Base-by-base conservation (phyloP, 2,797 vertebrate species). In the Urophycis tenuis region DNA sequence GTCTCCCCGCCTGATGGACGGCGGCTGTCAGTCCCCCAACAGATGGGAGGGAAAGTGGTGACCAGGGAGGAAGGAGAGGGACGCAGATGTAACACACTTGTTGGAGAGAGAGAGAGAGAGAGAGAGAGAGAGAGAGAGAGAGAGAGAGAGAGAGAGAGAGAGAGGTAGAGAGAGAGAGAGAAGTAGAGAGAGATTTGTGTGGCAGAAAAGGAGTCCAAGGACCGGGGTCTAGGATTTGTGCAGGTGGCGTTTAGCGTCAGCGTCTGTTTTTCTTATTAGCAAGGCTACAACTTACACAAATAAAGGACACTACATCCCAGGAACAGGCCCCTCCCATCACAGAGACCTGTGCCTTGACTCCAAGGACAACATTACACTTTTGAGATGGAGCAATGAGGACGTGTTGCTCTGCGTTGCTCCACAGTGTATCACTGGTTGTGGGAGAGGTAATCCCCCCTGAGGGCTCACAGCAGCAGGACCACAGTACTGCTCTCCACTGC, bases 391-490 rank as follows among this genome's bases (percentile, higher is more conserved):
- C 53, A 60, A 60, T 25, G 7, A 60, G 3, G 53, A 25, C 53
- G 22, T 49, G 2, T 5, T 60, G 53, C 25, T 9, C 5, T 6
- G 60, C 25, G 25, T 29, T 12, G 60, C 60, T 29, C 0, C 0
- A 29, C 25, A 14, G 9, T 10, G 4, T 4, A 30, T 29, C 3
- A 67, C n/a, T 67, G 6, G 33, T 3, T 70, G 30, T 32, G 12
- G 5, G 15, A 32, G 11, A 17, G 67, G 3, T 70, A 7, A 19
- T n/a, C 69, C 45, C 80, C 77, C 78, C 9, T 0, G 71, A 4
- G 45, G 77, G 78, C 36, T 78, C 80, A 75, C 80, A 82, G 76
- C 67, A 72, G 35, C 73, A 73, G 41, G 80, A 74, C 15, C 75
- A 31, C 25, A 25, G 36, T 75, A 75, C 77, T 84, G 64, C 64